These are phyloP conservation scores for Pecten maximus DNA, from an alignment of 2,888 invertebrate genomes.

Conservation along the genomic window DNA sequence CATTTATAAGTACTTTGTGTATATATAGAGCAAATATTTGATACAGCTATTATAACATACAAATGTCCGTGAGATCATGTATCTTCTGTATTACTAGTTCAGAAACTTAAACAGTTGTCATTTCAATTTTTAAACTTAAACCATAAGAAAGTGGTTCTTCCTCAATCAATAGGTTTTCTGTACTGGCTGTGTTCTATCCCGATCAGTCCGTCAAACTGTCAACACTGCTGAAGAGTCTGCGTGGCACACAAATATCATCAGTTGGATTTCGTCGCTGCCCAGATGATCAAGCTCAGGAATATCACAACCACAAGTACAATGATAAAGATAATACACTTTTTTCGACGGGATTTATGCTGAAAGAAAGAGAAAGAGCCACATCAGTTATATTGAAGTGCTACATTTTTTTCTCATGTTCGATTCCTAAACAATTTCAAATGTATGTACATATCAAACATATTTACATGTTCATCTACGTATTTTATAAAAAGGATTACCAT, in stretches of 20 bases:
- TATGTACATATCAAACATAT: no score
- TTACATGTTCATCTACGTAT: no score
- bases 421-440: no score
- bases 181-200: neutral
- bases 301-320: conserved; percentile 86
- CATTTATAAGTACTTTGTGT: neutral
- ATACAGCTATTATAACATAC: neutral
- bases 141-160: neutral
- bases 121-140: neutral
- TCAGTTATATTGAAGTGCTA: neutral
- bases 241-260: neutral
- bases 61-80: neutral
- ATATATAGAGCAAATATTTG: neutral
- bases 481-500: no score
- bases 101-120: neutral
- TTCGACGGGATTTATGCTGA: conserved; percentile 93
- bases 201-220: neutral
- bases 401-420: no score
- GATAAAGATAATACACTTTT: conserved; percentile 90
- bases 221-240: neutral
- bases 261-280: conserved; percentile 63
- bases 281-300: conserved; percentile 84
- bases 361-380: conserved; percentile 76
- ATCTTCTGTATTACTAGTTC: neutral
- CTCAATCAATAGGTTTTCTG: neutral